A percentile compares a stretch with the other conserved stretches of the same genome.
Conservation (phyloP, 1,140 invertebrate species). For the Drosophila chauvacae region DNA sequence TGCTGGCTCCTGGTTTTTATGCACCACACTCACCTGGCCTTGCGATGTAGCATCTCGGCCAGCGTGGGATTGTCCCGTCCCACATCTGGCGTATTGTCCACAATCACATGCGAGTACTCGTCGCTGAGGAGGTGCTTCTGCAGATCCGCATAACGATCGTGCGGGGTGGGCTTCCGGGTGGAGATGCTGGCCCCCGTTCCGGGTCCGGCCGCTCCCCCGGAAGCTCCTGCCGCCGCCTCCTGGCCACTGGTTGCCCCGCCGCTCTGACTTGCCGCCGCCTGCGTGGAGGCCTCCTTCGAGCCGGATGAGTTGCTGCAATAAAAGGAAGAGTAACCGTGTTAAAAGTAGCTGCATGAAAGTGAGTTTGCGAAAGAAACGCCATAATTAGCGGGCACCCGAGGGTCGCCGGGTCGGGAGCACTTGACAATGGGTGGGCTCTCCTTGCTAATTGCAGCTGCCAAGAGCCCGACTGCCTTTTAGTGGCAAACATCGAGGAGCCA, state of each 20-base stretch:
- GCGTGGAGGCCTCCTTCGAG: constrained; percentile 82
- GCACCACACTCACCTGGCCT: constrained; percentile 86
- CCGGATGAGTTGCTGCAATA: constrained; percentile 81
- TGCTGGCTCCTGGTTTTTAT: constrained; percentile 22
- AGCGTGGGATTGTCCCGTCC: constrained; percentile 88
- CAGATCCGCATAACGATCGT: constrained; percentile 87
- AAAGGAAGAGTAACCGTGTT: constrained; percentile 19
- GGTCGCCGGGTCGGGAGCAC: constrained; percentile 14
- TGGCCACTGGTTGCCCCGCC: constrained; percentile 61
- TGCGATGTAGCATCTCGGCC: constrained; percentile 87
- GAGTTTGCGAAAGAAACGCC: constrained; percentile 15
- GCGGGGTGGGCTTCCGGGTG: constrained; percentile 72
- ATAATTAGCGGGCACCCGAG: constrained; percentile 50
- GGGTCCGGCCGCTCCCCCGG: constrained; percentile 31
- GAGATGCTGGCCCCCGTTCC: constrained; percentile 38
- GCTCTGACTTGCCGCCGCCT: constrained; percentile 69
- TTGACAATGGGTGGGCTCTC: constrained; percentile 54
- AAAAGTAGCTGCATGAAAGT: constrained; percentile 30
- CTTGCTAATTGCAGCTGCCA: constrained; percentile 61
- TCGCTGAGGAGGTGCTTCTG: constrained; percentile 71
- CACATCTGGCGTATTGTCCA: constrained; percentile 84
- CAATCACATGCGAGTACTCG: constrained; percentile 74
- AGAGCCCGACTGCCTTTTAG: constrained; percentile 47
- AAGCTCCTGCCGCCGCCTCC: constrained; percentile 36
- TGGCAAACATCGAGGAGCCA: constrained; percentile 36